Conservation (phyloP, 1,140 invertebrate species). For the Druon quercuslanigerum region DNA sequence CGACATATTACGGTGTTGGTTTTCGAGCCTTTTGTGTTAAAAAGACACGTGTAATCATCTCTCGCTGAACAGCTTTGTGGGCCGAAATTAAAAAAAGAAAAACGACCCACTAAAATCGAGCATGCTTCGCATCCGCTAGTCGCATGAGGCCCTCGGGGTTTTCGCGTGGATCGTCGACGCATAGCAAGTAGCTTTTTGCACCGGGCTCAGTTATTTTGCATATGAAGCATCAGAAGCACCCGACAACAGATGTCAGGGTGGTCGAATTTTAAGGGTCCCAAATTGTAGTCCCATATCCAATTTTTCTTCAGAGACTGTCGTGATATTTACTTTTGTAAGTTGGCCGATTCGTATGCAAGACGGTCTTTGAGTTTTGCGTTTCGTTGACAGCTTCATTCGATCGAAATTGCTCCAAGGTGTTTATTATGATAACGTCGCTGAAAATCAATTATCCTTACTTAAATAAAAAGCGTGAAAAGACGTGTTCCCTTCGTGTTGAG, state of each 20-base stretch:
- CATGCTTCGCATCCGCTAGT: constrained; percentile 45
- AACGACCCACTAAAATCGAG: constrained; percentile 50
- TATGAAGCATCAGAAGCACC: constrained; percentile 58
- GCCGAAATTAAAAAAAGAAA: constrained; percentile 49
- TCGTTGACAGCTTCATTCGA: constrained; percentile 28
- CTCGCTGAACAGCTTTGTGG: constrained; percentile 49
- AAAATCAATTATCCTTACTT: constrained; percentile 24
- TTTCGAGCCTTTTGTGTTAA: constrained; percentile 77
- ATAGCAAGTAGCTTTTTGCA: constrained; percentile 55
- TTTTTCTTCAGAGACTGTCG: constrained; percentile 7
- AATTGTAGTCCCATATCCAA: constrained; percentile 55
- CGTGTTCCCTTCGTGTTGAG: constrained; percentile 1
- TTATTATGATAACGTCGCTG: constrained; percentile 12
- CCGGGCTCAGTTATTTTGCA: constrained; percentile 59
- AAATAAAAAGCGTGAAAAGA: constrained; percentile 24
- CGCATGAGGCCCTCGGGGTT: constrained; percentile 40
- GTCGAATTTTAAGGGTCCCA: constrained; percentile 51
- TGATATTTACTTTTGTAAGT: constrained; percentile 40
- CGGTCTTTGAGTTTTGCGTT: constrained; percentile 3
- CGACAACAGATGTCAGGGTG: constrained; percentile 65
- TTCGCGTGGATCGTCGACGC: constrained; percentile 45
- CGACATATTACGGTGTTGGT: constrained; percentile 76
- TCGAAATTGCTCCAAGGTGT: constrained; percentile 20
- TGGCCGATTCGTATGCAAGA: constrained; percentile 18
- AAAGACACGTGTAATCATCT: constrained; percentile 76